Evolutionary conservation across 2,797 vertebrate species (phyloP), one percentile per base, ranked within the genome.

Genomic region (Tokudaia muenninki): DNA sequence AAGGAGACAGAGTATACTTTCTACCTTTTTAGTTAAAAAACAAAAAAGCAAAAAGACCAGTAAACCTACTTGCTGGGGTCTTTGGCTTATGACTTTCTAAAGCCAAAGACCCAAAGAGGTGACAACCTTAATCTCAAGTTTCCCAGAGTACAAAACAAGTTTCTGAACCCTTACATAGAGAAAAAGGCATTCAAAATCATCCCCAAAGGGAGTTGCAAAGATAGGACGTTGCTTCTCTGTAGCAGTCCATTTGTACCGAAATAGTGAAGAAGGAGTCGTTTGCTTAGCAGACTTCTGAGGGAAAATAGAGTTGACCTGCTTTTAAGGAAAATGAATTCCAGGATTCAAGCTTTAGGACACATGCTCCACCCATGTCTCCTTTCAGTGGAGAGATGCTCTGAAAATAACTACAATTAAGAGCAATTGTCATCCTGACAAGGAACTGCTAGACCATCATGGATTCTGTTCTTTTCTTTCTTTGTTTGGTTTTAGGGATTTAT

Each of bases 251-350:
- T 97, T 97, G 89, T 92, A 86, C 90, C 88, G 0, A 22, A 91
- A 87, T 61, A 94, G 57, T 90, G 47, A 86, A 96, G 83, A 22
- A 90, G 92, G 83, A 61, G 94, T 93, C 92, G 87, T 94, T 93
- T 88, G 59, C 96, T 83, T 83, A 90, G 37, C 90, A 34, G 97
- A 93, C 34, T 90, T 77, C 65, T 72, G 50, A 93, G 75, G 72
- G 81, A 96, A 97, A 96, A 93, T 72, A 93, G 80, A 96, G 92
- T 90, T 96, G 95, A 96, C 97, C 92, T 97, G 93, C 74, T 96
- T 96, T 93, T 96, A 93, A 93, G 67, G 47, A 37, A 80, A 97
- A 97, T 96, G 74, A 95, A 93, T 97, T 96, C 90, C 92, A 97
- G 90, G 95, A 95, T 29, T 94, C 78, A 22, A 34, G 74, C 92